These are phyloP conservation scores for Tretioscincus oriximinensis DNA, from an alignment of 2,113 vertebrate genomes.

Conservation along the genomic window DNA sequence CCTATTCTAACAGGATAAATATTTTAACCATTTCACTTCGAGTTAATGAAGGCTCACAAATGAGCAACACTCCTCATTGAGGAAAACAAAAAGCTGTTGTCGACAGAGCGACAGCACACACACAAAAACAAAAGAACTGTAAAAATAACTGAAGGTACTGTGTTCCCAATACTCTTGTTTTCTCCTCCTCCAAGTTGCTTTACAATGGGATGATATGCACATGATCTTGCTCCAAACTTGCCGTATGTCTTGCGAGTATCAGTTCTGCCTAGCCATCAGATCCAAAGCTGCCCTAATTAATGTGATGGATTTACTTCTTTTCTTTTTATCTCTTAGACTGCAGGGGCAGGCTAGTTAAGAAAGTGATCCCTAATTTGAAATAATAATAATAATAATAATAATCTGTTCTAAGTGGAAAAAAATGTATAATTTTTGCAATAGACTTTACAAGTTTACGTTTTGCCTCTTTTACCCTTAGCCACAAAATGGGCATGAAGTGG, in stretches of 20 bases:
- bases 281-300: conserved; percentile 77
- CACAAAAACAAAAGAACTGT: conserved; percentile 85
- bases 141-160: conserved; percentile 87
- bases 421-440: conserved; percentile 77
- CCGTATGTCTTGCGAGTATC: conserved; percentile 78
- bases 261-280: conserved; percentile 72
- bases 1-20: conserved; percentile 98
- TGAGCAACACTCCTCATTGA: conserved; percentile 99
- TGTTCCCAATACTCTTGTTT: conserved; percentile 91
- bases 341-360: conserved; percentile 77
- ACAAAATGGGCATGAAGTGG: conserved; percentile 83
- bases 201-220: conserved; percentile 97
- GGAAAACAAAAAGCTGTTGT: conserved; percentile 99
- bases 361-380: conserved; percentile 72
- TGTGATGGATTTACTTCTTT: conserved; percentile 71
- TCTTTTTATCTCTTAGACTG: conserved; percentile 79
- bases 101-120: conserved; percentile 98
- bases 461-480: conserved; percentile 75
- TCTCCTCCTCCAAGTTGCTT: conserved; percentile 77
- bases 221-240: conserved; percentile 85
- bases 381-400: conserved; percentile 72
- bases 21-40: conserved; percentile 96
- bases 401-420: conserved; percentile 71
- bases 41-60: conserved; percentile 99
- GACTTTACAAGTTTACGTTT: conserved; percentile 78